phyloP scores from a whole-genome alignment of 30 jellyfish, hydroid and myxozoan genomes.

The Sanderia malayensis region DNA sequence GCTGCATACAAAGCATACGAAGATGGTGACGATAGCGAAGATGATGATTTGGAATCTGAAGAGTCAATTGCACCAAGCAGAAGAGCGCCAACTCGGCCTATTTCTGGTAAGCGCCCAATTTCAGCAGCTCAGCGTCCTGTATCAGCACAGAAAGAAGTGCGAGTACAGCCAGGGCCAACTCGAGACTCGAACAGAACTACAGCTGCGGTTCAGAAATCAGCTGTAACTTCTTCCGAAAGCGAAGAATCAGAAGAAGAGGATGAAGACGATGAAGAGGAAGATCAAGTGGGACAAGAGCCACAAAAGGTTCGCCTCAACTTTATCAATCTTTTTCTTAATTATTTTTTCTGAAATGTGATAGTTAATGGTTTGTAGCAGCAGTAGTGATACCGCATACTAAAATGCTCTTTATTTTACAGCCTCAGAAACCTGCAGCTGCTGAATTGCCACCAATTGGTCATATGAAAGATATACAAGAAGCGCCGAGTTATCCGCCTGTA shows the following conservation, averaged over 20 bases:
- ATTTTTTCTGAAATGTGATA: no score
- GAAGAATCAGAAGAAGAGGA: conserved; percentile 63
- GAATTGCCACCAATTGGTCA: conserved; percentile 71
- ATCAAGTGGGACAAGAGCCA: conserved; percentile 20
- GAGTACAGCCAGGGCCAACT: conserved; percentile 59
- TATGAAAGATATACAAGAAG: conserved; percentile 68
- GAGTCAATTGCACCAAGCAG: conserved; percentile 23
- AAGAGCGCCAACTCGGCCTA: no score
- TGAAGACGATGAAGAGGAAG: conserved; percentile 59
- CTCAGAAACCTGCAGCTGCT: conserved; percentile 66
- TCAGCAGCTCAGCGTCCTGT: conserved; percentile 27
- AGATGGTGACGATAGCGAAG: conserved; percentile 49
- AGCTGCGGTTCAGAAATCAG: conserved; percentile 33
- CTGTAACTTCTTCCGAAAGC: conserved; percentile 16
- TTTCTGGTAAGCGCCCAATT: not conserved
- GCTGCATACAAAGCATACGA: conserved; percentile 53
- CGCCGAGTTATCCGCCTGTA: conserved; percentile 82
- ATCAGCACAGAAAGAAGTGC: conserved; percentile 40
- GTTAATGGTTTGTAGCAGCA: no score
- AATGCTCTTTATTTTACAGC: not conserved
- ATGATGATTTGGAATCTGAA: conserved; percentile 57
- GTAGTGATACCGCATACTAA: no score
- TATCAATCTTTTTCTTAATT: no score
- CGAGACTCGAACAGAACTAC: conserved; percentile 24
- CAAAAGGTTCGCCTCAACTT: conserved; percentile 11